Evolutionary conservation across 2,797 vertebrate genomes (phyloP).

Genomic region (Clarias fuscus): DNA sequence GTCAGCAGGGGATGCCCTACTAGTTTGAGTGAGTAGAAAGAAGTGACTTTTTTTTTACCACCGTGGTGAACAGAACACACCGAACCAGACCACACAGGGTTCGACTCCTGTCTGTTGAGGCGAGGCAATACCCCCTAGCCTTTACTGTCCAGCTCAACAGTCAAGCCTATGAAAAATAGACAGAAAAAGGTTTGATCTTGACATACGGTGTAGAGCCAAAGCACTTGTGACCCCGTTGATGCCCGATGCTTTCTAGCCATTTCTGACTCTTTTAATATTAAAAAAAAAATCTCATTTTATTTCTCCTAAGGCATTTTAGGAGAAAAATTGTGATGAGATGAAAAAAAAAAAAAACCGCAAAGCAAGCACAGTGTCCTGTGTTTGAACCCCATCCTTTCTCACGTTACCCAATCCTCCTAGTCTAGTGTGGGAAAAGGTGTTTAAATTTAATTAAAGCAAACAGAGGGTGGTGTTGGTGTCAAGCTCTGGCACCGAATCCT

Average conservation of each 20-base stretch:
- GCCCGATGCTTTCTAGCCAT: not conserved
- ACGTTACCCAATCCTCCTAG: not conserved
- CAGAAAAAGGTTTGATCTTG: not conserved
- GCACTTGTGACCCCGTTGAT: not conserved
- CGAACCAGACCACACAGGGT: not conserved
- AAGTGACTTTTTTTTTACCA: not conserved
- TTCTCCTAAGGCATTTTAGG: not conserved
- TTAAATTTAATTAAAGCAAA: slow-evolving; percentile 38
- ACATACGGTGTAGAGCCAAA: not conserved
- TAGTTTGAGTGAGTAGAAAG: not conserved
- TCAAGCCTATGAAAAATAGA: not conserved
- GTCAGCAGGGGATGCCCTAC: not conserved
- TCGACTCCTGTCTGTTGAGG: not conserved
- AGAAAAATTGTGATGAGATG: not conserved
- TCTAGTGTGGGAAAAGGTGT: slow-evolving; percentile 12
- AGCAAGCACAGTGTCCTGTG: not conserved
- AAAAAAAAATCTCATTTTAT: not conserved
- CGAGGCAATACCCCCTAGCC: not conserved
- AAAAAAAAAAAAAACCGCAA: no score
- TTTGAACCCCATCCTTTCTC: not conserved
- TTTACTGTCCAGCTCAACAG: not conserved
- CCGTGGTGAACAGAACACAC: not conserved
- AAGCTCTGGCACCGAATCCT: slow-evolving; percentile 21
- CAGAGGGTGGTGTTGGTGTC: slow-evolving; percentile 13
- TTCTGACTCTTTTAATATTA: not conserved